Base-by-base conservation (phyloP, 2,888 invertebrate species). In the Agrochola litura region DNA sequence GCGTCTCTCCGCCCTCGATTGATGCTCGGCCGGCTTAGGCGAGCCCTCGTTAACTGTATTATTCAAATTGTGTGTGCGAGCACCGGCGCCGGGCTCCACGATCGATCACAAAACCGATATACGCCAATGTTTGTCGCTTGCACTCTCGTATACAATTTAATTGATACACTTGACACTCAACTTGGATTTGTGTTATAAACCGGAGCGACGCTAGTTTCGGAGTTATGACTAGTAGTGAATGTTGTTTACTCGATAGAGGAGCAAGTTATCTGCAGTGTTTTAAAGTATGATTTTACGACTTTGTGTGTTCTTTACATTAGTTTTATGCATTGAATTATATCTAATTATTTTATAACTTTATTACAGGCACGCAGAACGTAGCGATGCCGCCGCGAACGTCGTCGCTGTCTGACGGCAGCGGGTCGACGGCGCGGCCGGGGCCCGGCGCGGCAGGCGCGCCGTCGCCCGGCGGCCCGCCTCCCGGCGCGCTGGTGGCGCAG, bases 311-410 rank as follows among this genome's bases (percentile, higher is more conserved):
- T 61, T 81, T 14, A n/a, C 5, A 22, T 66, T n/a, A 19, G 14
- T 56, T n/a, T 68, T 14, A 37, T 56, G 25, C 14, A 46, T 64
- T 58, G 1, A 16, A 49, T 70, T 14, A 41, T 68, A 41, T 46
- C n/a, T 58, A 37, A 78, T 69, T 61, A 9, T 63, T 60, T 65
- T 19, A 6, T 60, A 66, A 22, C 30, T 82, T 85, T 22, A 61
- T 97, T 96, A 61, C 95, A 98, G 98, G 98, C 94, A 98, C 98
- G 95, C 98, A 98, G 98, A 99, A 98, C 98, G 98, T 99, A 98
- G 98, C 99, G 97, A 99, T 99, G 98, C 99, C 99, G 95, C 98
- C 99, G 94, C 98, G 99, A 94, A 99, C 99, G 95, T 98, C 99
- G 92, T 99, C 98, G 97, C 94, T 98, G 97, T 95, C 96, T 88